phyloP scores from a whole-genome alignment of 2,113 vertebrate species.

The Austrofundulus limnaeus region DNA sequence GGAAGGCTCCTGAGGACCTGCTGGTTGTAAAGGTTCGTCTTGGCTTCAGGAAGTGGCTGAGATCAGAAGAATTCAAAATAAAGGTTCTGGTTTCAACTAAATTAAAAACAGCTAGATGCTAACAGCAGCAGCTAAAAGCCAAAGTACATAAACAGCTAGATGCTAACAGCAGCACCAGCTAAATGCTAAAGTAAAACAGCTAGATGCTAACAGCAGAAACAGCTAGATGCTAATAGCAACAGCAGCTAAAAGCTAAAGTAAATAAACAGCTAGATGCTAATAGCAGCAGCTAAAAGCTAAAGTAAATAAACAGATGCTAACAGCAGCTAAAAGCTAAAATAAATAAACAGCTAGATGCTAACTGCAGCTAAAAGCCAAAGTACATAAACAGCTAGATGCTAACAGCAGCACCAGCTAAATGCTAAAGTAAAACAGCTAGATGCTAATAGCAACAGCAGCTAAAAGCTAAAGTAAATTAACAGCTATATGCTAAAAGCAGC shows the following conservation, averaged over 20 bases:
- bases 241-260: no score
- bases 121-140: not conserved
- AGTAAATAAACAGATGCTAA: not conserved
- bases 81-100: not conserved
- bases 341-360: no score
- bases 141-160: not conserved
- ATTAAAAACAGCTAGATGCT: not conserved
- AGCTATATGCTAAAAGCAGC: no score
- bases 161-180: no score
- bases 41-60: constrained; percentile 86
- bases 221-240: no score
- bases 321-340: no score
- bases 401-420: no score
- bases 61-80: not conserved
- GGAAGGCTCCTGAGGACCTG: constrained; percentile 82
- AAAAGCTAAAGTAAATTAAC: not conserved
- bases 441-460: no score
- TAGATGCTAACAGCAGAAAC: not conserved
- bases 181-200: not conserved
- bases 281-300: no score
- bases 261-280: no score
- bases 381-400: not conserved
- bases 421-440: not conserved
- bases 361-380: no score
- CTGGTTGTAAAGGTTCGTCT: constrained; percentile 81